Evolutionary conservation across 2,888 invertebrate genomes (phyloP).

Genomic region (Epinotia ramella): DNA sequence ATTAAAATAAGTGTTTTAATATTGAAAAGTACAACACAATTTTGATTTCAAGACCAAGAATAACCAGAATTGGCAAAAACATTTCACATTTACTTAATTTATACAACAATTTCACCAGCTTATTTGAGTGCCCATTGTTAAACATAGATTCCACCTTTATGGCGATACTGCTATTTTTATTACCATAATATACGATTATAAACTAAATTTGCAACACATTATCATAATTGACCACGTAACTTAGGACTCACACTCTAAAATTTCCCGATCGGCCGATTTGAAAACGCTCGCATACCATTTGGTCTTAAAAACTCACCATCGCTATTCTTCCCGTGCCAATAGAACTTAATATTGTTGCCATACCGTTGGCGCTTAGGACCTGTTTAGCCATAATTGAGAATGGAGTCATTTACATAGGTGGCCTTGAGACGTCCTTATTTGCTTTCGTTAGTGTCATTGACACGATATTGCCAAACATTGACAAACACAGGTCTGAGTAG

Average conservation of each 20-base stretch:
- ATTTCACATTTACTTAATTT: not conserved
- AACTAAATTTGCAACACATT: not conserved
- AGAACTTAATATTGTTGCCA: too few species aligned
- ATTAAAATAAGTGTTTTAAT: too few species aligned
- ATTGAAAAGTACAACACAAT: too few species aligned
- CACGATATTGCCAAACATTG: not conserved
- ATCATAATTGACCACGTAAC: not conserved
- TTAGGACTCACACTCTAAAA: too few species aligned
- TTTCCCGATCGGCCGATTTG: too few species aligned
- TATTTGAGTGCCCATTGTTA: not conserved
- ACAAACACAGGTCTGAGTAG: not conserved
- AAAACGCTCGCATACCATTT: too few species aligned
- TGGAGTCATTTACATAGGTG: not conserved
- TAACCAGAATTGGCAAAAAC: too few species aligned
- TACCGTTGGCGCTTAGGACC: not conserved
- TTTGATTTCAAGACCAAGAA: too few species aligned
- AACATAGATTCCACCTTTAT: not conserved
- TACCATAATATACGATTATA: not conserved
- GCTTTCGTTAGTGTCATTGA: not conserved
- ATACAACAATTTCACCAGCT: not conserved
- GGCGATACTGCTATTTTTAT: not conserved
- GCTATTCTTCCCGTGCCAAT: too few species aligned
- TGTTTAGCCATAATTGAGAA: not conserved
- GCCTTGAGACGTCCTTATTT: slow-evolving; percentile 5
- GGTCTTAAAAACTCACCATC: too few species aligned